Evolutionary conservation across 2,888 invertebrate species (phyloP).

Genomic region (Meta bourneti): DNA sequence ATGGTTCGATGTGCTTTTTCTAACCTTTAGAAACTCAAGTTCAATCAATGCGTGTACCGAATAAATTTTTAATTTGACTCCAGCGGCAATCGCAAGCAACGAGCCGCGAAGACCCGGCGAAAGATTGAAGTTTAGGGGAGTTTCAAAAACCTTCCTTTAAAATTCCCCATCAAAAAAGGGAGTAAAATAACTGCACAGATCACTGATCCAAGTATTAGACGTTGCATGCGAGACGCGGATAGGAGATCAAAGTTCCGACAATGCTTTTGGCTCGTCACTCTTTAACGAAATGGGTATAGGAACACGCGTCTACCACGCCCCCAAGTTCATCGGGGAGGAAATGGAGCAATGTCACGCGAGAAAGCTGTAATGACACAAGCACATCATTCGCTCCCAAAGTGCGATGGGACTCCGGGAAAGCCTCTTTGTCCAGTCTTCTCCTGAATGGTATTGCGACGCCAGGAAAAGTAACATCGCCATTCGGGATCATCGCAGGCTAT

Average conservation of each 20-base stretch:
- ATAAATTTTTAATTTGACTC: conserved; percentile 30
- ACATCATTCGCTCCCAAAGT: conserved; percentile 57
- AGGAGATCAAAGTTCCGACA: conserved; percentile 67
- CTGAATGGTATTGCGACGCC: conserved; percentile 35
- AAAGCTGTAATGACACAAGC: conserved; percentile 53
- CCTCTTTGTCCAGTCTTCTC: conserved; percentile 45
- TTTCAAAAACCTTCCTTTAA: conserved; percentile 31
- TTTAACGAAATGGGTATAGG: conserved; percentile 61
- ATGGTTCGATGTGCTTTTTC: too few relatives aligned
- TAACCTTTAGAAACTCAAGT: too few relatives aligned
- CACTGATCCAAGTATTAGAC: conserved; percentile 55
- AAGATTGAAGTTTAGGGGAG: conserved; percentile 13
- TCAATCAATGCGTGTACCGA: conserved; percentile 3
- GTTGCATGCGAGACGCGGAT: conserved; percentile 52
- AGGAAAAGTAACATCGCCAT: conserved; percentile 2
- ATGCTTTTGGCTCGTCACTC: conserved; percentile 66
- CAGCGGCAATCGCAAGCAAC: conserved; percentile 30
- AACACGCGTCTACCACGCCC: conserved; percentile 63
- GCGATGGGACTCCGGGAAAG: conserved; percentile 34
- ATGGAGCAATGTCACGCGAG: conserved; percentile 65
- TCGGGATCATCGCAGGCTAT: conserved; percentile 29
- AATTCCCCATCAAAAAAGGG: conserved; percentile 20
- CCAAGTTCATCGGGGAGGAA: conserved; percentile 66
- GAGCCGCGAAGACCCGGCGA: neutral
- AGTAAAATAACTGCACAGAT: conserved; percentile 32